Percentiles rank a stretch among this genome's conserved stretches.
Evolutionary conservation across 2,113 vertebrate genomes (phyloP).

Genomic region (Nycticorax nycticorax): DNA sequence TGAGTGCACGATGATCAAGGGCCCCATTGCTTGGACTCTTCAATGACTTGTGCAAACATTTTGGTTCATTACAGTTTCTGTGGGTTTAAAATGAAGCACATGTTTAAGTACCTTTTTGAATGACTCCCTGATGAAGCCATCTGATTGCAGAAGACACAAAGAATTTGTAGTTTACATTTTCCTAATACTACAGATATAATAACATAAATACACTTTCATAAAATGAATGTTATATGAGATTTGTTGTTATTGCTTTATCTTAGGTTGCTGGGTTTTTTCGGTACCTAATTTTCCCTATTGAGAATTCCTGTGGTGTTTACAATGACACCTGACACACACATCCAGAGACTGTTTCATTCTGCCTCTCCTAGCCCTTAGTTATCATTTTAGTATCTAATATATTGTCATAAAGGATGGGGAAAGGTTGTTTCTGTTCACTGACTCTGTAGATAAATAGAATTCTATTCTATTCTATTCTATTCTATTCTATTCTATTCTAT

Average conservation of each 20-base stretch:
- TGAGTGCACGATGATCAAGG: background rate
- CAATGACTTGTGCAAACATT: background rate
- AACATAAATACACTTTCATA: background rate
- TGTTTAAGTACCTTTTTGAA: background rate
- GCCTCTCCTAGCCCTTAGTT: background rate
- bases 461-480: background rate
- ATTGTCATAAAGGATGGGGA: background rate
- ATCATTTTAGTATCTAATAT: background rate
- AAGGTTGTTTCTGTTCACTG: background rate
- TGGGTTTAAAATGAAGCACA: background rate
- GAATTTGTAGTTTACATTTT: background rate
- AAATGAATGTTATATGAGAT: background rate
- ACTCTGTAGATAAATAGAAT: background rate
- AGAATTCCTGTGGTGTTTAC: background rate
- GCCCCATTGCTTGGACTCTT: background rate
- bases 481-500: background rate
- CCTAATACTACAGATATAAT: background rate
- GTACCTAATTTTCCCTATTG: background rate
- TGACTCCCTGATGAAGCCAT: background rate
- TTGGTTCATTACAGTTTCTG: background rate
- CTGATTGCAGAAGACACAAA: background rate
- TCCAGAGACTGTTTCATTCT: background rate
- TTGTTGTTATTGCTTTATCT: background rate
- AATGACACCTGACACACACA: background rate
- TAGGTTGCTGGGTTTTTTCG: background rate